phyloP scores from a whole-genome alignment of 2,797 vertebrate species.

The Neomorphus geoffroyi region DNA sequence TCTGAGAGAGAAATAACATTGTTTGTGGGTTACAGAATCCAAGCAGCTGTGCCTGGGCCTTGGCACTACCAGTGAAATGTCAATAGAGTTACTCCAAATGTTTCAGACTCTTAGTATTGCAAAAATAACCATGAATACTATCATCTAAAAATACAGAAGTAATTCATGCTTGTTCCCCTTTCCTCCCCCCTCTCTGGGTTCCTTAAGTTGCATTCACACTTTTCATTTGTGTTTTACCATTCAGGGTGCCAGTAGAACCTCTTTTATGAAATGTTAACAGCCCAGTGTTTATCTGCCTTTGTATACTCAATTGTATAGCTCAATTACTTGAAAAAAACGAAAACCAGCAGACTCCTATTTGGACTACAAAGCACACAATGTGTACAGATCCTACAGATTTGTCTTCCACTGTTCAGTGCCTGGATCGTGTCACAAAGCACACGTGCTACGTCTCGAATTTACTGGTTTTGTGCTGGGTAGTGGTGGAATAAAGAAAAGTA shows the following conservation, averaged over 20 bases:
- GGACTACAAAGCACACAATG: background rate
- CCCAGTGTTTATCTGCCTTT: background rate
- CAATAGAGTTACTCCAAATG: background rate
- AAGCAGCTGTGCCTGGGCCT: background rate
- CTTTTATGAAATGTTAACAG: background rate
- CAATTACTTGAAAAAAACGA: background rate
- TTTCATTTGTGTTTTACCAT: background rate
- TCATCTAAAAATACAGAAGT: background rate
- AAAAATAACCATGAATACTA: conserved; percentile 11
- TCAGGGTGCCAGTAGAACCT: background rate
- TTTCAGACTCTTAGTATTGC: background rate
- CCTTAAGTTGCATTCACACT: background rate
- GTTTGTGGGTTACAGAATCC: background rate
- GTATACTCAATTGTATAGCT: background rate
- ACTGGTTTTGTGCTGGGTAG: background rate
- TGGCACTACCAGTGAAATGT: background rate
- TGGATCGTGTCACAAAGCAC: background rate
- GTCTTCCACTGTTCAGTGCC: background rate
- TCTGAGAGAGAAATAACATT: conserved; percentile 6
- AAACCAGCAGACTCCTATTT: conserved; percentile 11
- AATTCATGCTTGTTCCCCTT: background rate
- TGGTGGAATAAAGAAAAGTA: background rate
- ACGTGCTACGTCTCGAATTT: background rate
- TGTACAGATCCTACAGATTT: background rate
- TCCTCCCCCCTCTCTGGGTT: background rate